Percentiles rank a stretch among this genome's conserved stretches.
These are phyloP conservation scores for Oreotrochilus melanogaster DNA, from an alignment of 2,113 vertebrate species.

Conservation along the genomic window DNA sequence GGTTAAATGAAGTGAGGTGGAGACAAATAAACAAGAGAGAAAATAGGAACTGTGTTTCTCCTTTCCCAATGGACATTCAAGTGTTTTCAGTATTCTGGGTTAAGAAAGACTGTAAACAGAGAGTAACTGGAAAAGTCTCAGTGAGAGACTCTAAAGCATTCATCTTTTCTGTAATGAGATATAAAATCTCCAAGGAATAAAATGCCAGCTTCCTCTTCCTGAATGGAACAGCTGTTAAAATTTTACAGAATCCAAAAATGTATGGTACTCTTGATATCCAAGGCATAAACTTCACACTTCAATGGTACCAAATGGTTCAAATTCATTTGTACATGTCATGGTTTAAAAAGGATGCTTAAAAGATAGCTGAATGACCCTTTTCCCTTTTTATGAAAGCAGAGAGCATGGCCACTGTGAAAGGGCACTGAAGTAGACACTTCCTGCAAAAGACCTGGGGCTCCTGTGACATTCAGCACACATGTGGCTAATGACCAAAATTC, in stretches of 20 bases:
- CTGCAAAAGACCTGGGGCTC: too few relatives aligned
- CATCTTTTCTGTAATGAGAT: background rate
- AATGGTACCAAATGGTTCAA: background rate
- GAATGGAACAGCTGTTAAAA: background rate
- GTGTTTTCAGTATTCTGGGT: background rate
- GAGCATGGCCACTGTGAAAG: background rate
- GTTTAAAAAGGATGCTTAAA: background rate
- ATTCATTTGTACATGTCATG: background rate
- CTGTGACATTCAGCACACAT: accelerated
- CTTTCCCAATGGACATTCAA: background rate
- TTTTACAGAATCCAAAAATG: background rate
- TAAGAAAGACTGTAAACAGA: background rate
- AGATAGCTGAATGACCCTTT: background rate
- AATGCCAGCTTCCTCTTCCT: background rate
- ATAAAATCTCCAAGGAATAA: background rate
- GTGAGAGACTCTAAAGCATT: background rate
- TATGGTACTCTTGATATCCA: background rate
- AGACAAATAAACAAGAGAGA: background rate
- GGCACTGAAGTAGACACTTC: background rate
- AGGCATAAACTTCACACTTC: background rate
- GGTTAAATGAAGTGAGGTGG: background rate
- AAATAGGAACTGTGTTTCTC: background rate
- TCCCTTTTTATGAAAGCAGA: background rate
- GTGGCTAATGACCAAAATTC: background rate
- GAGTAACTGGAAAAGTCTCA: background rate